Base-by-base conservation (phyloP, 2,888 invertebrate genomes). In the Hartigia nigra region DNA sequence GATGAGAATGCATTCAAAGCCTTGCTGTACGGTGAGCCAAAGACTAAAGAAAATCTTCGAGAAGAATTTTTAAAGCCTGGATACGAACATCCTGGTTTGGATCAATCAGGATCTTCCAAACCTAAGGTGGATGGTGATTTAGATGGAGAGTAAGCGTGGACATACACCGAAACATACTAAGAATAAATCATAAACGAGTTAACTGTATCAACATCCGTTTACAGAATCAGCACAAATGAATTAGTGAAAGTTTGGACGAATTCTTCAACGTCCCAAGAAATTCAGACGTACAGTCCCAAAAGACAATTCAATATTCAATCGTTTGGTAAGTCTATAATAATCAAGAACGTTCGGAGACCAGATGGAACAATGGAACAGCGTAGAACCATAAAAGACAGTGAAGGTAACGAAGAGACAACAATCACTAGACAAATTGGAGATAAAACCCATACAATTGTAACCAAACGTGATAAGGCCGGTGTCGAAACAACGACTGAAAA, bases 281-380 rank as follows among this genome's bases (percentile, higher is more conserved):
- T 84, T 69, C 87, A 86, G 55, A 88, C 86, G 78, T 75, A 69
- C 86, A 91, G 37, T 89, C 86, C 93, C 1, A 78, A 69, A 34
- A 74, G 72, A 76, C 80, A 78, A 74, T 81, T 78, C 39, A 80
- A 78, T 12, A 79, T 82, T 36, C 77, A 77, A n/a, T 82, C 80
- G 84, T 93, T 93, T 85, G 93, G 93, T 35, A 93, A 92, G 86
- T 93, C 93, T 80, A 90, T 94, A 76, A 92, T 92, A 83, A 93
- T 92, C 9, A 92, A 93, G 90, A 93, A 93, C 12, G 86, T 94
- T 72, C 92, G 92, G 74, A 92, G 92, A 85, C 92, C 94, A 12
- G 94, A 95, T 90, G 95, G 95, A 74, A 92, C 92, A 34, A 89
- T 93, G 79, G 94, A 95, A 90, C 93, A 93, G 37, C 93, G 93